Conservation (phyloP, 2,113 vertebrate species). For the Ceuthmochares aereus region DNA sequence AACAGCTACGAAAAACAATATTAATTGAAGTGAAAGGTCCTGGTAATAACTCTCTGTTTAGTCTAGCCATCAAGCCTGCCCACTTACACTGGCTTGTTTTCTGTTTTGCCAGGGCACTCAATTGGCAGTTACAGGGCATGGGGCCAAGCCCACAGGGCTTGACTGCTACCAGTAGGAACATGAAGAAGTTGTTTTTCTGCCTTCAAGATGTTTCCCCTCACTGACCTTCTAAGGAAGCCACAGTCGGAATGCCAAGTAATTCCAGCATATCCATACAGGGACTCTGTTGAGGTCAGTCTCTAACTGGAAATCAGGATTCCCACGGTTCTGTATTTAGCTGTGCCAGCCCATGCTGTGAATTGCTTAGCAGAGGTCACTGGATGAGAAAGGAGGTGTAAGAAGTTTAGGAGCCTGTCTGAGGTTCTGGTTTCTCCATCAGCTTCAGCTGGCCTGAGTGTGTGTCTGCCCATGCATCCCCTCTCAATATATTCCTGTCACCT, state of each 20-base stretch:
- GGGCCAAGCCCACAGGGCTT: background rate
- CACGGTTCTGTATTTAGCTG: conserved; percentile 57
- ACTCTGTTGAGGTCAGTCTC: background rate
- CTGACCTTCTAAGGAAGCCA: conserved; percentile 16
- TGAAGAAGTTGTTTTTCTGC: background rate
- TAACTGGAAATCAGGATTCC: conserved; percentile 21
- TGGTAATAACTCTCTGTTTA: background rate
- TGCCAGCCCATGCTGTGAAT: background rate
- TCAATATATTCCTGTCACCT: background rate
- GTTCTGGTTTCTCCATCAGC: background rate
- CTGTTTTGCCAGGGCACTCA: background rate
- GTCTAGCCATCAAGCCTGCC: background rate
- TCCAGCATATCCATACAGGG: background rate
- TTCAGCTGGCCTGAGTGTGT: background rate
- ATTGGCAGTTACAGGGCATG: background rate
- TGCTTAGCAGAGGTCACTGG: background rate
- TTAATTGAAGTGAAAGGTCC: background rate
- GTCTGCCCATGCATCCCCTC: background rate
- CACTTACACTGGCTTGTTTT: background rate
- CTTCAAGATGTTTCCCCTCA: background rate
- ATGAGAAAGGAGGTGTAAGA: background rate
- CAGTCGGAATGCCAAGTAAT: conserved; percentile 11
- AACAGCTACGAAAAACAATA: background rate
- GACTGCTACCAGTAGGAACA: background rate
- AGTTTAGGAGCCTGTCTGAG: background rate